These are phyloP conservation scores for Pelobates cultripes DNA, from an alignment of 2,797 vertebrate species.

Conservation along the genomic window DNA sequence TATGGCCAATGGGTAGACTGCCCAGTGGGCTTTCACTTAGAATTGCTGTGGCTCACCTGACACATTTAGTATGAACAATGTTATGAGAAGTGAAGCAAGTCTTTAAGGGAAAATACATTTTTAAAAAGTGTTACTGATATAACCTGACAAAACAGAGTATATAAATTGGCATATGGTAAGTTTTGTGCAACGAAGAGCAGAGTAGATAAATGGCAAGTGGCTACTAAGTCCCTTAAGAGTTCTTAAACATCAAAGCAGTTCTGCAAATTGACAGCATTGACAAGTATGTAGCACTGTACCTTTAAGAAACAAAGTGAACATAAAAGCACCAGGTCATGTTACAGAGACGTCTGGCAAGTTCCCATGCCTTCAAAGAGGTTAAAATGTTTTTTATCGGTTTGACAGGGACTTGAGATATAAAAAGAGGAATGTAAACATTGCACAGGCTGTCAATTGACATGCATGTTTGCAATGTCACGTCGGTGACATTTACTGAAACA, in stretches of 20 bases:
- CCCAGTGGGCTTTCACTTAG: too few species aligned
- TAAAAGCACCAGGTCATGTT: conserved; percentile 27
- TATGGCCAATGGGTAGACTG: too few species aligned
- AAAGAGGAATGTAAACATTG: conserved; percentile 45
- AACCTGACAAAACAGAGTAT: neutral
- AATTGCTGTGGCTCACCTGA: too few species aligned
- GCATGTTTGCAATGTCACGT: conserved; percentile 30
- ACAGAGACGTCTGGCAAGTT: conserved; percentile 32
- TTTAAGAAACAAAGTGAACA: conserved; percentile 9
- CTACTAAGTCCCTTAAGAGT: neutral
- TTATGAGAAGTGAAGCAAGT: too few species aligned
- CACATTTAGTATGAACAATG: too few species aligned
- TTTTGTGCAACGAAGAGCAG: neutral
- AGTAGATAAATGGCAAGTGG: neutral
- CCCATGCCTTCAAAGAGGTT: conserved; percentile 47
- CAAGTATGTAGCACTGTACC: conserved; percentile 14
- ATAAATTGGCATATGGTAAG: neutral
- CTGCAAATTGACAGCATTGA: conserved; percentile 17
- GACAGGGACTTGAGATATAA: conserved; percentile 23
- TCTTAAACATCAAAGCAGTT: conserved; percentile 15
- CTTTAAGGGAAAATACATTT: neutral
- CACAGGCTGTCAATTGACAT: neutral
- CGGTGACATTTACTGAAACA: neutral
- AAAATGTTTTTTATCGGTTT: conserved; percentile 37
- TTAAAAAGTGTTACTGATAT: neutral